These are phyloP conservation scores for Epicauta chinensis DNA, from an alignment of 1,140 invertebrate genomes.

Conservation along the genomic window DNA sequence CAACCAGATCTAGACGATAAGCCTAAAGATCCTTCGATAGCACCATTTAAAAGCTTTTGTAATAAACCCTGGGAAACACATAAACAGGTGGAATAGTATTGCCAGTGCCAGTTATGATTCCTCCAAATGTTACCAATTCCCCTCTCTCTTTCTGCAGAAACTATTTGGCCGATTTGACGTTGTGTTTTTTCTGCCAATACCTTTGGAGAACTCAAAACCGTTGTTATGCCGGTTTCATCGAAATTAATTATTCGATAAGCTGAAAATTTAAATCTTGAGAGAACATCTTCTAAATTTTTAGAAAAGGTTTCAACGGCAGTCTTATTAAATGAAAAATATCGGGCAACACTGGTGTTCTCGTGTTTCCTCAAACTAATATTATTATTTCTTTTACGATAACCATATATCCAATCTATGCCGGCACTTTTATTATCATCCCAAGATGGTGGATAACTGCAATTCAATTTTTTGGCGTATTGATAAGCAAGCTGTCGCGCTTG, in stretches of 20 bases:
- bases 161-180: no score
- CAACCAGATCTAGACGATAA: constrained; percentile 18
- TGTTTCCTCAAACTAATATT: not conserved
- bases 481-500: constrained; percentile 5
- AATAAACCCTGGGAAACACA: no score
- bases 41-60: no score
- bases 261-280: not conserved
- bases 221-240: constrained; percentile 4
- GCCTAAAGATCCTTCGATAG: not conserved
- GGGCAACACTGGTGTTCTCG: not conserved
- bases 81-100: no score
- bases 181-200: no score
- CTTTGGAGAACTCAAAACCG: not conserved
- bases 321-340: not conserved
- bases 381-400: not conserved
- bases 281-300: constrained; percentile 1
- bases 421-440: not conserved
- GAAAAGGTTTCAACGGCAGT: not conserved
- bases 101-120: constrained; percentile 2
- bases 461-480: constrained; percentile 9
- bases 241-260: constrained; percentile 4
- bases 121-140: constrained; percentile 4
- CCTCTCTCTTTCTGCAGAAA: constrained; percentile 12
- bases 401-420: not conserved
- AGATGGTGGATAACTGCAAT: no score